Evolutionary conservation across 1,140 invertebrate species (phyloP).

Genomic region (Augochlora pura): DNA sequence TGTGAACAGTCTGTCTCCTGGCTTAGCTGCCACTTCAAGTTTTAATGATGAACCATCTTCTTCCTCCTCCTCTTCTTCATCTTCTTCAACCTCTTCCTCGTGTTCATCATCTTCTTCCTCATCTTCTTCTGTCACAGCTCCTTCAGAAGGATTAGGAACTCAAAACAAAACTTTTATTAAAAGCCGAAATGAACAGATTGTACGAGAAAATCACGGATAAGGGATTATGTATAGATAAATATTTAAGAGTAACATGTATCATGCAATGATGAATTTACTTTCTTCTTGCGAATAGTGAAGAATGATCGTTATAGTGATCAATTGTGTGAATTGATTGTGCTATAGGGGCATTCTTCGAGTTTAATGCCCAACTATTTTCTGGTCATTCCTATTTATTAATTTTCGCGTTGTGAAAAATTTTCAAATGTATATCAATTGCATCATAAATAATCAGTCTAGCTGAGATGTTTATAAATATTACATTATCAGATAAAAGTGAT

Average conservation of each 20-base stretch:
- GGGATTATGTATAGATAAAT: conserved; percentile 13
- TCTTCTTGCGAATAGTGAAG: conserved; percentile 30
- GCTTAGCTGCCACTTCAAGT: conserved; percentile 60
- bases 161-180: conserved; percentile 66
- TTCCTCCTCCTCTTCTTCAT: conserved; percentile 24
- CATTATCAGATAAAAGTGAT: conserved; percentile 21
- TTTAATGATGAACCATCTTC: conserved; percentile 75
- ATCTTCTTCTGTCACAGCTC: conserved; percentile 27
- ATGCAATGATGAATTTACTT: conserved; percentile 22
- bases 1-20: conserved; percentile 80
- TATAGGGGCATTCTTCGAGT: conserved; percentile 6
- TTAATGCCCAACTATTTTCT: conserved; percentile 20
- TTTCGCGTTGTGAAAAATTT: conserved; percentile 21
- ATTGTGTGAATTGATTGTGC: conserved; percentile 26
- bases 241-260: conserved; percentile 13
- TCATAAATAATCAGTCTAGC: conserved; percentile 24
- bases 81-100: conserved; percentile 21
- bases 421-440: conserved; percentile 13
- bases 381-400: conserved; percentile 45
- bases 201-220: conserved; percentile 61
- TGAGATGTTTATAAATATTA: conserved; percentile 29
- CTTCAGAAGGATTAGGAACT: conserved; percentile 68
- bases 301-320: conserved; percentile 23
- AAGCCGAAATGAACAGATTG: conserved; percentile 57
- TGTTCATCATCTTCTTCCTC: conserved; percentile 16